These are phyloP conservation scores for Drosophila paucipuncta DNA, from an alignment of 2,888 invertebrate genomes.

Conservation along the genomic window DNA sequence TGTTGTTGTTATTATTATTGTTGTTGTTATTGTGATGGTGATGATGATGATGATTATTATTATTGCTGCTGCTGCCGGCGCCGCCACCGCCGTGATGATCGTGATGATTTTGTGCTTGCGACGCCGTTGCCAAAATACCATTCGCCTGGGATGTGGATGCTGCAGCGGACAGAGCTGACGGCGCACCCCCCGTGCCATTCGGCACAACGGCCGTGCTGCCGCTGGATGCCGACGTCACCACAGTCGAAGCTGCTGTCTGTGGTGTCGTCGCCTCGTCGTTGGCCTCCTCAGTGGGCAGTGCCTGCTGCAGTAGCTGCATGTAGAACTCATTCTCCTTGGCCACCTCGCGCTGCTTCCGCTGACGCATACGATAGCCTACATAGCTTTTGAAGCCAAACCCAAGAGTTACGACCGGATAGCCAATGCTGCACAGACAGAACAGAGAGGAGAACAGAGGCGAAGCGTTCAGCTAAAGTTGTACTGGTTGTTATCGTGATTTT, in stretches of 20 bases:
- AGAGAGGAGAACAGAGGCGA: neutral
- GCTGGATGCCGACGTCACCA: slow-evolving; percentile 40
- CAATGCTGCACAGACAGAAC: slow-evolving; percentile 88
- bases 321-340: slow-evolving; percentile 98
- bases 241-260: slow-evolving; percentile 44
- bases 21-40: slow-evolving; percentile 47
- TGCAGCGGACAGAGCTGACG: slow-evolving; percentile 44
- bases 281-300: slow-evolving; percentile 88
- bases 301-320: slow-evolving; percentile 95
- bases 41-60: slow-evolving; percentile 74
- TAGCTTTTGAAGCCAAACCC: slow-evolving; percentile 98
- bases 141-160: slow-evolving; percentile 64
- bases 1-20: slow-evolving; percentile 43
- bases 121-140: slow-evolving; percentile 72
- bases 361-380: slow-evolving; percentile 94
- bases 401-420: slow-evolving; percentile 97
- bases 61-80: slow-evolving; percentile 63
- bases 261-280: slow-evolving; percentile 40
- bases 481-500: no score
- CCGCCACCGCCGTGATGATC: slow-evolving; percentile 69
- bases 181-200: slow-evolving; percentile 55
- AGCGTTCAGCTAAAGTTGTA: neutral
- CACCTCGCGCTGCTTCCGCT: slow-evolving; percentile 96
- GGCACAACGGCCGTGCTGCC: slow-evolving; percentile 52
- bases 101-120: slow-evolving; percentile 77